Base-by-base conservation (phyloP, 2,797 vertebrate species). In the Eulemur albifrons region DNA sequence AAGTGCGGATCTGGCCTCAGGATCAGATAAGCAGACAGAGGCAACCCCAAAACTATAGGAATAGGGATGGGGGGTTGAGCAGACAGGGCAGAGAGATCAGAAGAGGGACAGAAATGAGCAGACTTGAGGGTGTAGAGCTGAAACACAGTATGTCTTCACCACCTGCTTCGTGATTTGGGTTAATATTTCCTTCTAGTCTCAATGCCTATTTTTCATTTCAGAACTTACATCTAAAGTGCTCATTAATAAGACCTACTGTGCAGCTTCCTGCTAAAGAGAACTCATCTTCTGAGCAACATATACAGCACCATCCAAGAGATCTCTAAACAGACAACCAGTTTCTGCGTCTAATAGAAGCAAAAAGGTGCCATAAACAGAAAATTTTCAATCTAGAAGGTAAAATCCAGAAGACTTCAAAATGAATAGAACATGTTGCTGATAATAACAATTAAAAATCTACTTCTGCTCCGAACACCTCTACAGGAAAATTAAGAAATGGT, bases 401-500 rank as follows among this genome's bases (percentile, higher is more conserved):
- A 90, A 59, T 6, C 5, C 17, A 48, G 38, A 90, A n/a, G 25
- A 61, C 13, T 27, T 69, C 20, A 38, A 61, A 2, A 7, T 13
- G 27, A 79, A 97, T 20, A 61, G 17, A 63, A 15, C 9, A 14
- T 40, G 7, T 14, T 65, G 1, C 43, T 54, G 13, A 15, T 77
- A 43, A 61, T 84, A 52, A 65, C 38, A 85, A n/a, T 27, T 82
- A 75, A 54, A 76, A 70, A 40, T 82, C 48, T 79, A 21, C 48
- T 91, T 80, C 63, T 82, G 45, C 38, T 72, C 57, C 40, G 48
- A 48, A 43, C 1, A 23, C 40, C 20, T 61, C 13, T 17, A 75
- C 91, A 93, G 20, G 77, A 76, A 95, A 96, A 81, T 48, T 15
- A 72, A 85, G 52, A 84, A 86, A 95, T 45, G 4, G 6, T 18